These are phyloP conservation scores for Palythoa grandiflora DNA, from an alignment of 92 coral and sea anemone species.

Conservation along the genomic window DNA sequence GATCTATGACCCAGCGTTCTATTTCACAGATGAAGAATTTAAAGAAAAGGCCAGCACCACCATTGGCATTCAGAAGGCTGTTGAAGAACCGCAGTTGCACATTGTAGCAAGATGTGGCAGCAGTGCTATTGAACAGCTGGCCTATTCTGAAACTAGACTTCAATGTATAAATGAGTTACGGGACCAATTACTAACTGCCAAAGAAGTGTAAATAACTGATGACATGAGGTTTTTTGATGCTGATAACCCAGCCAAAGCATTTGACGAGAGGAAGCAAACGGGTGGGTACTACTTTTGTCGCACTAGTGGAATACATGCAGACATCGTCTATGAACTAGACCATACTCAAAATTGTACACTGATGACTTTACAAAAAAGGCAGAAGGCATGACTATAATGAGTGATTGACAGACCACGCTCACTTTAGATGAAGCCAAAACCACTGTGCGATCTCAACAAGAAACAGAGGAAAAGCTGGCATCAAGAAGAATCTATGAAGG, in stretches of 20 bases:
- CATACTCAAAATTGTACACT: background rate
- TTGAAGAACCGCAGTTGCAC: background rate
- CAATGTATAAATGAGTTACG: background rate
- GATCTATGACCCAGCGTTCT: slow-evolving; percentile 3
- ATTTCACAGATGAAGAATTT: background rate
- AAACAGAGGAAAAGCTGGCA: background rate
- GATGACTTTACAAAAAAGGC: background rate
- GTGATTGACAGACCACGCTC: background rate
- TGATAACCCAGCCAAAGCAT: background rate
- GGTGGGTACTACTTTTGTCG: background rate
- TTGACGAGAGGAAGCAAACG: background rate
- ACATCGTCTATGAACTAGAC: background rate
- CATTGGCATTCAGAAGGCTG: background rate
- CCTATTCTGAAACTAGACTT: background rate
- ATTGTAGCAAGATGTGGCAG: slow-evolving; percentile 4
- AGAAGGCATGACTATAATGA: background rate
- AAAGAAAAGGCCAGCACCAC: background rate
- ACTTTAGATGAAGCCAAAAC: background rate
- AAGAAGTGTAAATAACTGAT: background rate
- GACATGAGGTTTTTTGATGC: background rate
- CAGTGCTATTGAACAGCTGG: slow-evolving; percentile 1
- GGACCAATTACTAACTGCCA: background rate
- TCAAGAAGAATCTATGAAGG: background rate
- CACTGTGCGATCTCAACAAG: background rate
- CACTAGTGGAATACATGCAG: background rate